Evolutionary conservation across 2,113 vertebrate genomes (phyloP).

Genomic region (Spizaetus ornatus): DNA sequence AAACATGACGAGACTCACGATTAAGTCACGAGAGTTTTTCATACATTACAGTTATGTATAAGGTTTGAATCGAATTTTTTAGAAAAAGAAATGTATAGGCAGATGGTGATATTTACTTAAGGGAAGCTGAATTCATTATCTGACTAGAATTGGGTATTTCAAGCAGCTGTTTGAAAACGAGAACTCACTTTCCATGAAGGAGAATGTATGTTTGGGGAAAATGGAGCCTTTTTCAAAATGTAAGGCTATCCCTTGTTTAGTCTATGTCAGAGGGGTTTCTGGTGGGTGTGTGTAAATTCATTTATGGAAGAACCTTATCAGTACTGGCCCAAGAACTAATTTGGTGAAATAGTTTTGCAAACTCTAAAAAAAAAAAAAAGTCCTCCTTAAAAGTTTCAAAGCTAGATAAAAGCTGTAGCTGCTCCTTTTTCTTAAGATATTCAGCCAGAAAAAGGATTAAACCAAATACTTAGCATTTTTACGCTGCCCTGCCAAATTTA

Average conservation of each 20-base stretch:
- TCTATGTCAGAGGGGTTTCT: background rate
- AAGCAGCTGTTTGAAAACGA: slow-evolving; percentile 54
- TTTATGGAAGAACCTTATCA: background rate
- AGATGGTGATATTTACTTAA: slow-evolving; percentile 63
- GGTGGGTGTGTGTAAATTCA: background rate
- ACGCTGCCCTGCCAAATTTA: background rate
- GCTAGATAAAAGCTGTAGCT: background rate
- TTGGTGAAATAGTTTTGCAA: background rate
- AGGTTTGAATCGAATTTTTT: slow-evolving; percentile 16
- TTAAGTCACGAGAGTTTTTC: background rate
- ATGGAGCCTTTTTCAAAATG: background rate
- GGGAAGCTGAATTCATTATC: slow-evolving; percentile 53
- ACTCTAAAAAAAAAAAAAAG: background rate
- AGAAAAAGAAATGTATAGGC: slow-evolving; percentile 27
- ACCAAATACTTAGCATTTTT: background rate
- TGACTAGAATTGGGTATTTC: slow-evolving; percentile 34
- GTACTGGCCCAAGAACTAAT: background rate
- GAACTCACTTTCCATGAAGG: slow-evolving; percentile 19
- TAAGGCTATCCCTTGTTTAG: background rate
- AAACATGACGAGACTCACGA: background rate
- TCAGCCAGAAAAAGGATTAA: background rate
- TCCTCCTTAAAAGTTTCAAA: background rate
- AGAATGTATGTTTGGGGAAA: slow-evolving; percentile 35
- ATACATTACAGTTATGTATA: background rate
- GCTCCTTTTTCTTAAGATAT: background rate